Evolutionary conservation across 1,140 invertebrate species (phyloP).

Genomic region (Magallana gigas): DNA sequence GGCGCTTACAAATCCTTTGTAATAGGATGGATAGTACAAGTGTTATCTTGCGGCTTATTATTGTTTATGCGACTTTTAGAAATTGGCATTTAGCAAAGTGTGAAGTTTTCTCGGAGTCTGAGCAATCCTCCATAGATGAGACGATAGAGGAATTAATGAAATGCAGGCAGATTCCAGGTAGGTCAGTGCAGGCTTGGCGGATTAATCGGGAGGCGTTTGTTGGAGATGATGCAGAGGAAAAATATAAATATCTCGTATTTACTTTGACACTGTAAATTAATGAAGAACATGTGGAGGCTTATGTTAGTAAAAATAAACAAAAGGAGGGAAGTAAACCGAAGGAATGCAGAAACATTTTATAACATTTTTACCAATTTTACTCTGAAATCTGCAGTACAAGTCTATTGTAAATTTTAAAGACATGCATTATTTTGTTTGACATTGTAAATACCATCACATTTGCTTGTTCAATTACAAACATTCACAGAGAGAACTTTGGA

Average conservation of each 20-base stretch:
- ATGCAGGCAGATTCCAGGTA: slow-evolving; percentile 12
- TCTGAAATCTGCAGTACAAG: no score
- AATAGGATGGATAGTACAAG: not conserved
- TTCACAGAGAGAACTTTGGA: no score
- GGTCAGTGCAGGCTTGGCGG: not conserved
- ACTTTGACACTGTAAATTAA: slow-evolving; percentile 15
- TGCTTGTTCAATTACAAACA: no score
- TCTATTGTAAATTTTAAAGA: no score
- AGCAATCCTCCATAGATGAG: slow-evolving; percentile 8
- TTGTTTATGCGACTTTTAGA: slow-evolving; percentile 2
- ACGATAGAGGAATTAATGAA: slow-evolving; percentile 16
- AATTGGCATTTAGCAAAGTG: not conserved
- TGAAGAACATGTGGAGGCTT: not conserved
- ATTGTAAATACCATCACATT: no score
- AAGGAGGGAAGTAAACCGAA: no score
- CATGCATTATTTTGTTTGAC: no score
- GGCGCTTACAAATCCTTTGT: no score
- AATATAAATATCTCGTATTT: not conserved
- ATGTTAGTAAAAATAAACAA: no score
- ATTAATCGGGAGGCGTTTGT: not conserved
- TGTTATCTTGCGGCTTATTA: not conserved
- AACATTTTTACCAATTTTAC: no score
- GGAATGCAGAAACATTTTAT: no score
- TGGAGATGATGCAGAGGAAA: not conserved
- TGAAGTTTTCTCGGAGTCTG: slow-evolving; percentile 15